These are phyloP conservation scores for Saccopteryx leptura DNA, from an alignment of 2,113 vertebrate species.

Conservation along the genomic window DNA sequence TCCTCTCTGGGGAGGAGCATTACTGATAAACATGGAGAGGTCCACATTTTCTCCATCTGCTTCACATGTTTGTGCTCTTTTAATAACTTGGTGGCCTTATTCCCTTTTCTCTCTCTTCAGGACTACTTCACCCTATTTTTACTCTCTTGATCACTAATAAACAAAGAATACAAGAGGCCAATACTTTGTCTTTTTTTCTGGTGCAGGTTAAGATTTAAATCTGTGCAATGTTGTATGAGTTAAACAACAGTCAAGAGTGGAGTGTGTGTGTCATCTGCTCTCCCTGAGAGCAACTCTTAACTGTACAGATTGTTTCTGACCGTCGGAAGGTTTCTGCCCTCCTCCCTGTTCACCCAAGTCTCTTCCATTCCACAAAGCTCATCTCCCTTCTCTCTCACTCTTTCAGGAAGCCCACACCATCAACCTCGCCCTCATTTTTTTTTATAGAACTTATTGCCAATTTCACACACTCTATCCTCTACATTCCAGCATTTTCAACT, in stretches of 20 bases:
- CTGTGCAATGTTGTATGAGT: not conserved
- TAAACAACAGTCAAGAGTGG: not conserved
- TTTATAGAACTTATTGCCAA: not conserved
- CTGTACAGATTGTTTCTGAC: not conserved
- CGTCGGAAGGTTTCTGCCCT: not conserved
- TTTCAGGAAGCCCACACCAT: not conserved
- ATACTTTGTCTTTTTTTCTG: not conserved
- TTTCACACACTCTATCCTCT: no score
- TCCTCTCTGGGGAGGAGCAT: not conserved
- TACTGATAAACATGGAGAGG: not conserved
- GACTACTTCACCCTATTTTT: constrained; percentile 19
- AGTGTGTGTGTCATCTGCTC: not conserved
- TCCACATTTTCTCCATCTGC: not conserved
- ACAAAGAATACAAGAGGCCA: not conserved
- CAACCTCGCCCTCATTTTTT: not conserved
- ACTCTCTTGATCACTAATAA: constrained; percentile 8
- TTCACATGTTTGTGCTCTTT: not conserved
- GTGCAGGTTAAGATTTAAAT: not conserved
- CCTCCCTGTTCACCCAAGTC: not conserved
- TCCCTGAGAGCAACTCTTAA: not conserved
- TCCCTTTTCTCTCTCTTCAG: not conserved
- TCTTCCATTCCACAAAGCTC: not conserved
- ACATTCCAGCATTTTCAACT: not conserved
- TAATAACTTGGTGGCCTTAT: not conserved
- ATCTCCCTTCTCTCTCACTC: not conserved